Evolutionary conservation across 2,113 vertebrate species (phyloP), one percentile per base, ranked within the genome.

Genomic region (Chionis minor): DNA sequence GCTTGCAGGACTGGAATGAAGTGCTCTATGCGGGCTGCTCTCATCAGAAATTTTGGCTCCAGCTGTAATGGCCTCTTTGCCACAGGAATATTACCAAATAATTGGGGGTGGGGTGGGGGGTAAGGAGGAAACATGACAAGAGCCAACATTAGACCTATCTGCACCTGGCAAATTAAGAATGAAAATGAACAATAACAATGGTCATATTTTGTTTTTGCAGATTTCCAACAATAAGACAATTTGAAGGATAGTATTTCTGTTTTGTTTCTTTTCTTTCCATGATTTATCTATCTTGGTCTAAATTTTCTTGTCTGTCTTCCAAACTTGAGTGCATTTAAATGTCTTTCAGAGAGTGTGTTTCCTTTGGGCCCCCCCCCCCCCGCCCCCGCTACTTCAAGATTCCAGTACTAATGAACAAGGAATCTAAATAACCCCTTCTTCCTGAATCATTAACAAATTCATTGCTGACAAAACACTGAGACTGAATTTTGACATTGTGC

Each of bases 221-320:
- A 84, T 33, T 78, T 91, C 45, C 42, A 95, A 47, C 75, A 79
- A 72, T 6, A 90, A 32, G 47, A 75, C 32, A 91, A 65, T 59
- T 65, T 56, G 49, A 94, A 56, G 78, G 79, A 83, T 62, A 95
- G 33, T 58, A 44, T 85, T 95, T 96, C 77, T 96, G 49, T 78
- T 96, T 91, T 83, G 63, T 66, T 66, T 66, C 42, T 82, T 44
- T 14, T 56, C 79, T 38, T 88, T 84, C 67, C 86, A 45, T 94
- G 77, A 91, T 96, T 97, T 89, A 79, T 91, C 81, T 93, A 78
- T 86, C 88, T 93, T 88, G 65, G 89, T 92, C 79, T 92, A 88
- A 92, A 74, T 67, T 82, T 87, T 80, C 74, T 94, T 96, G 91
- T 91, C 35, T 77, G 71, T 73, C 86, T 88, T 95, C 94, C 94